Percentiles rank a stretch among this genome's conserved stretches.
These are phyloP conservation scores for Lypha dubia DNA, from an alignment of 2,888 invertebrate species.

Conservation along the genomic window DNA sequence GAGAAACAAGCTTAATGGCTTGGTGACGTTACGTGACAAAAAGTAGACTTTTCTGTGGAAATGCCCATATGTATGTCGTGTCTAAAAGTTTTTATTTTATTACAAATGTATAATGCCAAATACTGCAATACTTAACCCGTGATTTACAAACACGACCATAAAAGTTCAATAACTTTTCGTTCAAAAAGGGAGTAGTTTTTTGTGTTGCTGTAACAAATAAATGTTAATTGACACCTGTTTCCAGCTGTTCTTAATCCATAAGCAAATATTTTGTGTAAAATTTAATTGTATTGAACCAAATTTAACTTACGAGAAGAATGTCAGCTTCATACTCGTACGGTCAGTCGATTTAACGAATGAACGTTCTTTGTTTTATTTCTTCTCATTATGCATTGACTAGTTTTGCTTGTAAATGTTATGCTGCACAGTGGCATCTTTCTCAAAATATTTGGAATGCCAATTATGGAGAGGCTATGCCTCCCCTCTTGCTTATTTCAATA, in stretches of 20 bases:
- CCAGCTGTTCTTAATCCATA: not conserved
- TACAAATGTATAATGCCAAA: not conserved
- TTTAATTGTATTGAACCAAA: not conserved
- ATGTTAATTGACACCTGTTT: not conserved
- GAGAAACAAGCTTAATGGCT: no score
- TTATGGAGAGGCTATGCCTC: no score
- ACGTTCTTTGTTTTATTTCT: not conserved
- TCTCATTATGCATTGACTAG: not conserved
- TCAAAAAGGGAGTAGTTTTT: not conserved
- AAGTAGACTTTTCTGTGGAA: no score
- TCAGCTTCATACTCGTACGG: conserved; percentile 3
- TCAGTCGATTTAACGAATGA: not conserved
- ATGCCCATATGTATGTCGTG: no score
- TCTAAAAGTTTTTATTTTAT: not conserved
- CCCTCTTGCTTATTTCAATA: no score
- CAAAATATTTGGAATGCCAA: not conserved
- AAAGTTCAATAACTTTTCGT: conserved; percentile 11
- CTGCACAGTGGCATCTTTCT: not conserved
- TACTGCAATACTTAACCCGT: not conserved
- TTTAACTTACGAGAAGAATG: not conserved
- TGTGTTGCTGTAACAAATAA: not conserved
- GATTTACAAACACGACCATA: not conserved
- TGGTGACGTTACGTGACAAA: no score
- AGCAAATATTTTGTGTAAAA: not conserved
- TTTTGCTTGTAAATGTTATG: not conserved